phyloP scores from a whole-genome alignment of 1,140 invertebrate genomes.

The Aphaenogaster floridana region DNA sequence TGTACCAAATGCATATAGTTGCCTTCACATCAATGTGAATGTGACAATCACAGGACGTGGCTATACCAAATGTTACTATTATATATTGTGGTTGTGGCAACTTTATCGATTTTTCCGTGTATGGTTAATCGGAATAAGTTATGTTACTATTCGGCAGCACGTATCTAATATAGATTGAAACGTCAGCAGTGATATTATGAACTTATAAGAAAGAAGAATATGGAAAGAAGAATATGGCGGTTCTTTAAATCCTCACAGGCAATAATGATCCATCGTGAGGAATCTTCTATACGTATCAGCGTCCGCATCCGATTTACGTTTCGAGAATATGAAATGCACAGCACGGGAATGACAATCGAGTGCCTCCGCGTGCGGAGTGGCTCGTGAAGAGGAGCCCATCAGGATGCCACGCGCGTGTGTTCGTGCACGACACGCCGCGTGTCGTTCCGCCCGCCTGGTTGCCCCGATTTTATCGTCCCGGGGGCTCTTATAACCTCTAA shows the following conservation, averaged over 20 bases:
- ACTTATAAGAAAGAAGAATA: not conserved
- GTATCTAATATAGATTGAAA: not conserved
- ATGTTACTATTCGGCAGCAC: not conserved
- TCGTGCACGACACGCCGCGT: slow-evolving; percentile 77
- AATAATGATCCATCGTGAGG: slow-evolving; percentile 31
- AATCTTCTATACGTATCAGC: slow-evolving; percentile 1
- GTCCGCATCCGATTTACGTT: slow-evolving; percentile 24
- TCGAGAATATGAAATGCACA: slow-evolving; percentile 45
- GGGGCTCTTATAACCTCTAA: slow-evolving; percentile 80
- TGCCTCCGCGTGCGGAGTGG: slow-evolving; percentile 50
- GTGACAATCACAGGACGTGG: no score
- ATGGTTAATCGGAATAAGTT: not conserved
- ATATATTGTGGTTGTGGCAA: no score
- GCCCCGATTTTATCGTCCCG: slow-evolving; percentile 78
- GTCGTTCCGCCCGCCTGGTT: slow-evolving; percentile 76
- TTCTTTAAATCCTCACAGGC: not conserved
- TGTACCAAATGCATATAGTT: no score
- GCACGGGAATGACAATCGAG: slow-evolving; percentile 58
- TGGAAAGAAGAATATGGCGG: no score
- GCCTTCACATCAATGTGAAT: no score
- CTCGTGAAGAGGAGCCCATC: slow-evolving; percentile 71
- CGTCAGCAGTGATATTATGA: no score
- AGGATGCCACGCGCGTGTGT: slow-evolving; percentile 81
- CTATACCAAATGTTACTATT: no score
- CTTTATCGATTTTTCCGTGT: no score